These are phyloP conservation scores for Dipodomys spectabilis DNA, from an alignment of 2,113 vertebrate species.

Conservation along the genomic window DNA sequence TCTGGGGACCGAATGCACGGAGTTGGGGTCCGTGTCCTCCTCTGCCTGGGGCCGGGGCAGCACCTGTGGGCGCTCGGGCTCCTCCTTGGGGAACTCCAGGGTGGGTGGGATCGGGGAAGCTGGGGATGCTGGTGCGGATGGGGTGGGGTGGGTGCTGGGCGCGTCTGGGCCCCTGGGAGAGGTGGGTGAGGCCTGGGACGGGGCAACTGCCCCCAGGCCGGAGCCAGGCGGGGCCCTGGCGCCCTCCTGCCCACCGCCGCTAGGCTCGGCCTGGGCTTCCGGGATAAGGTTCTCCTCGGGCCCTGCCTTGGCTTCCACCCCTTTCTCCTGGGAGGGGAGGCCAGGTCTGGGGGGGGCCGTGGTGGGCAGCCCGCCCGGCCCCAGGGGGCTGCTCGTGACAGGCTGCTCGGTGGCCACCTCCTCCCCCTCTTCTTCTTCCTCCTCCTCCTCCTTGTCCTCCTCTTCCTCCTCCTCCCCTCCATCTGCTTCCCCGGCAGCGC, in stretches of 20 bases:
- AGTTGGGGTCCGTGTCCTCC: slow-evolving; percentile 86
- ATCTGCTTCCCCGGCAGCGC: background rate
- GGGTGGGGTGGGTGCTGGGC: slow-evolving; percentile 62
- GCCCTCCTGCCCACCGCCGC: slow-evolving; percentile 50
- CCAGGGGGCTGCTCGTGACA: background rate
- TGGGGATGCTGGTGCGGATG: slow-evolving; percentile 79
- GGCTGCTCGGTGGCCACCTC: accelerated
- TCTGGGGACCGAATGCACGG: slow-evolving; percentile 82
- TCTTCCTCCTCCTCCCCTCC: background rate
- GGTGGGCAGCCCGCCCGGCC: background rate
- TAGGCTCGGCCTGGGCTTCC: slow-evolving; percentile 78
- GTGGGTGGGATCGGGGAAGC: slow-evolving; percentile 73
- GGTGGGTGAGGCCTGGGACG: slow-evolving; percentile 56
- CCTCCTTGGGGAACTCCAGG: slow-evolving; percentile 72
- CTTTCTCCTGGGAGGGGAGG: slow-evolving; percentile 15
- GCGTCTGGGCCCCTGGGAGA: background rate
- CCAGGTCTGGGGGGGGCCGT: background rate
- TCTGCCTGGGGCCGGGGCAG: slow-evolving; percentile 79
- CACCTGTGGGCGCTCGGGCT: slow-evolving; percentile 75
- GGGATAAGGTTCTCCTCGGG: slow-evolving; percentile 81
- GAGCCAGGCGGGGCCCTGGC: slow-evolving; percentile 33
- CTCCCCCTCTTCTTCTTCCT: background rate
- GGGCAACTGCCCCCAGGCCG: background rate
- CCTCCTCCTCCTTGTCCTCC: background rate
- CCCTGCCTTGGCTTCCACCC: slow-evolving; percentile 48